Conservation (phyloP, 2,888 invertebrate genomes). For the Pachycephus smyrnensis region DNA sequence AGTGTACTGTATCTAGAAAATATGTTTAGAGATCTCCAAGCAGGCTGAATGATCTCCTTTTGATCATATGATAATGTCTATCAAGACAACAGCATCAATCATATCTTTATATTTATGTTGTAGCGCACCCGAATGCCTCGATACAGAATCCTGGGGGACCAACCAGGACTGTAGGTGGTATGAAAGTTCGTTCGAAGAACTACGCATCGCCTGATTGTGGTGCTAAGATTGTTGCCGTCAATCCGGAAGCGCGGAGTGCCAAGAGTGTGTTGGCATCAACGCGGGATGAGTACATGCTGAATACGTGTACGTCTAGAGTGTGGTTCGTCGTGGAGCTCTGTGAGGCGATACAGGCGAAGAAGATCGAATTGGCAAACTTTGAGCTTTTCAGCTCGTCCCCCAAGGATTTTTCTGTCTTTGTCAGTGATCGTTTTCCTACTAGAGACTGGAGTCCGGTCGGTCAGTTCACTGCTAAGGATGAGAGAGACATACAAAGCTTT, state of each 20-base stretch:
- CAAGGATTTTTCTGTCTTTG: constrained; percentile 88
- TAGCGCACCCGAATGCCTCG: constrained; percentile 62
- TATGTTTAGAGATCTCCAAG: not conserved
- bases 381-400: constrained; percentile 98
- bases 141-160: constrained; percentile 59
- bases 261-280: constrained; percentile 89
- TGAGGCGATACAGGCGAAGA: constrained; percentile 95
- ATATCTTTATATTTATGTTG: constrained; percentile 13
- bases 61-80: not conserved
- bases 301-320: constrained; percentile 91
- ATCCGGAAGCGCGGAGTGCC: constrained; percentile 91
- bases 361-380: constrained; percentile 95
- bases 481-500: constrained; percentile 88
- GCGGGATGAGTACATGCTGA: constrained; percentile 97
- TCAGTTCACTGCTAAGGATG: constrained; percentile 88
- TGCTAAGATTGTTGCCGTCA: constrained; percentile 93
- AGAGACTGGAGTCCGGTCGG: constrained; percentile 93
- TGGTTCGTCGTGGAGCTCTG: constrained; percentile 99
- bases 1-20: too few relatives aligned
- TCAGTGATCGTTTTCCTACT: constrained; percentile 90
- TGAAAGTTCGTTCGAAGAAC: constrained; percentile 87
- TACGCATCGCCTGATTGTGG: constrained; percentile 98
- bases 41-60: not conserved
- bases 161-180: constrained; percentile 69
- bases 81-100: not conserved